These are phyloP conservation scores for Pygocentrus nattereri DNA, from an alignment of 2,797 vertebrate species.

Conservation along the genomic window DNA sequence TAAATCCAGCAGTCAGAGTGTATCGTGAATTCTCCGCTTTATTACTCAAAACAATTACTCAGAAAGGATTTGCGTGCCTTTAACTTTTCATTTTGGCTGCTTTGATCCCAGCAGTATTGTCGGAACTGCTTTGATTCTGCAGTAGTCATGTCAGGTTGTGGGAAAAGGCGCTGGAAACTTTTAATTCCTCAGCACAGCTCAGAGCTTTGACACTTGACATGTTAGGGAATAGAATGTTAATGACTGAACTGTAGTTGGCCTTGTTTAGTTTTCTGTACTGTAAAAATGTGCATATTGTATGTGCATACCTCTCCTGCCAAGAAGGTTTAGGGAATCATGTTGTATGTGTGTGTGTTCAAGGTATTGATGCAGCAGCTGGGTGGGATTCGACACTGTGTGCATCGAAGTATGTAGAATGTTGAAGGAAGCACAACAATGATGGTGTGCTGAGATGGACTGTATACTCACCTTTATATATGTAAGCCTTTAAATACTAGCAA, in stretches of 20 bases:
- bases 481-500: too few relatives aligned
- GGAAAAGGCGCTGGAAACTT: neutral
- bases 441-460: neutral
- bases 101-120: neutral
- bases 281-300: neutral
- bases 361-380: neutral
- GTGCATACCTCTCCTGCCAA: neutral
- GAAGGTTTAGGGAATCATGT: neutral
- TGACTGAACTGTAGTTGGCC: neutral
- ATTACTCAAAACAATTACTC: slow-evolving; percentile 1
- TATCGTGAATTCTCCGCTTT: neutral
- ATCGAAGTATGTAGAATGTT: neutral
- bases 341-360: neutral
- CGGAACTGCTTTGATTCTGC: neutral
- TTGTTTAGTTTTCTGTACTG: slow-evolving; percentile 12
- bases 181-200: neutral
- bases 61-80: slow-evolving; percentile 7
- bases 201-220: neutral
- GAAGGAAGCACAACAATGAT: neutral
- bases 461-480: neutral
- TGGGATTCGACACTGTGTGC: neutral
- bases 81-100: slow-evolving; percentile 14
- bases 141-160: neutral
- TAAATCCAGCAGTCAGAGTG: neutral
- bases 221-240: neutral